These are phyloP conservation scores for Drosophila micromelanica DNA, from an alignment of 1,140 invertebrate species.

Conservation along the genomic window DNA sequence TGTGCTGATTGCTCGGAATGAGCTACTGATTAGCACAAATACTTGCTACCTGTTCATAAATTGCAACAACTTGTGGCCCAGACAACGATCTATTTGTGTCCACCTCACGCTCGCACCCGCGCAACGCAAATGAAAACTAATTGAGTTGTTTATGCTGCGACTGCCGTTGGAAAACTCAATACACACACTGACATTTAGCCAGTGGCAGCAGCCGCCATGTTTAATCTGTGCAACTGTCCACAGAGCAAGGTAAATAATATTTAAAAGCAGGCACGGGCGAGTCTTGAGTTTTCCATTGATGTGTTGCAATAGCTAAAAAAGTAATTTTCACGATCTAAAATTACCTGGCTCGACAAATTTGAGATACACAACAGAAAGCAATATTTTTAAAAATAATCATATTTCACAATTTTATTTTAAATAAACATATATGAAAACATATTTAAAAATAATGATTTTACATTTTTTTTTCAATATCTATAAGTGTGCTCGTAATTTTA, in stretches of 20 bases:
- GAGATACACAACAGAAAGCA: no score
- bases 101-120: slow-evolving; percentile 2
- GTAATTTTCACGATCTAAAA: no score
- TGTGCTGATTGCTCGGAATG: slow-evolving; percentile 34
- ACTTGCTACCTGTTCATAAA: slow-evolving; percentile 19
- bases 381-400: no score
- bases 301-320: neutral
- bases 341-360: no score
- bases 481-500: no score
- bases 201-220: slow-evolving; percentile 31
- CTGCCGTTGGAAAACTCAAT: slow-evolving; percentile 17
- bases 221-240: slow-evolving; percentile 42
- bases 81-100: slow-evolving; percentile 5
- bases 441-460: no score
- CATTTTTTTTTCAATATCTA: no score
- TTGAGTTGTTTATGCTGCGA: slow-evolving; percentile 50
- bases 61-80: slow-evolving; percentile 4
- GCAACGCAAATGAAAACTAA: slow-evolving; percentile 29
- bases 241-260: neutral
- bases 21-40: slow-evolving; percentile 37
- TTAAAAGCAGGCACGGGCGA: neutral
- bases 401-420: no score
- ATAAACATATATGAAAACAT: no score
- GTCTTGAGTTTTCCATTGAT: neutral
- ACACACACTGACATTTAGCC: slow-evolving; percentile 35